Percentiles rank a stretch among this genome's conserved stretches.
phyloP scores from a whole-genome alignment of 2,888 invertebrate genomes.

The Magallana nippona region DNA sequence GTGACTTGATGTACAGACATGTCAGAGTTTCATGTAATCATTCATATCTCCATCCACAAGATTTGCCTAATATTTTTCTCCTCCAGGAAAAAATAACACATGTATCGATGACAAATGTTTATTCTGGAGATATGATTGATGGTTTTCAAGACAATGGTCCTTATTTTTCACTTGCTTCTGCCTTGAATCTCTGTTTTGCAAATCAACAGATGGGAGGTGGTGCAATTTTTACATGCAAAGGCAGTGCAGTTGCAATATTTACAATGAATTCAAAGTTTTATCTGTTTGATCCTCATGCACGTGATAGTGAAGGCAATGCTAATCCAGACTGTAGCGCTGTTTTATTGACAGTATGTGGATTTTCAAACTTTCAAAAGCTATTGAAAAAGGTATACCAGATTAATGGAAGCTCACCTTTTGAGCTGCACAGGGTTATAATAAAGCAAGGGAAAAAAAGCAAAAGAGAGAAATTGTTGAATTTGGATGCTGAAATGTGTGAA shows the following conservation, averaged over 20 bases:
- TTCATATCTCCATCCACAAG: not conserved
- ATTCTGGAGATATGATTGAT: constrained; percentile 9
- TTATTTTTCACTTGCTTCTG: constrained; percentile 12
- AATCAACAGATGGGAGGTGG: not conserved
- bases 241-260: not conserved
- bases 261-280: not conserved
- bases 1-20: constrained; percentile 2
- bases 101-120: constrained; percentile 1
- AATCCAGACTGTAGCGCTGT: not conserved
- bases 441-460: not conserved
- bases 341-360: not conserved
- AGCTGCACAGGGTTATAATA: not conserved
- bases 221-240: too few relatives aligned
- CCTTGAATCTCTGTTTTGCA: not conserved
- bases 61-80: not conserved
- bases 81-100: not conserved
- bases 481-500: not conserved
- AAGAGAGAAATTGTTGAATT: not conserved
- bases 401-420: not conserved
- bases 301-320: not conserved
- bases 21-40: constrained; percentile 5
- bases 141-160: constrained; percentile 6
- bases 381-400: not conserved
- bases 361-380: not conserved
- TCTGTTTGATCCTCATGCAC: constrained; percentile 11